Conservation (phyloP, 1,140 invertebrate genomes). For the Samia ricini region DNA sequence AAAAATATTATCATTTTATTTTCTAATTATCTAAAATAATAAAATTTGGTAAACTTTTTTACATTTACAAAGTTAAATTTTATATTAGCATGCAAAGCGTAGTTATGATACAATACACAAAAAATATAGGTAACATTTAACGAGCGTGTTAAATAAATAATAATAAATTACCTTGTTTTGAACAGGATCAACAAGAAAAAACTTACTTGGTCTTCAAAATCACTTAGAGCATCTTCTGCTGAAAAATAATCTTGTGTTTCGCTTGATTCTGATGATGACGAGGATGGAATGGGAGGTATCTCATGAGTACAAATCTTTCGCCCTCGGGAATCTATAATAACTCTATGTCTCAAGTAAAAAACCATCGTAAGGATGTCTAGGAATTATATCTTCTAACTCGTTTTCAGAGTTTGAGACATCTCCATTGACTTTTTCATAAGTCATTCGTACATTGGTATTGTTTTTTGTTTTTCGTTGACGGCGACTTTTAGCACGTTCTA, state of each 20-base stretch:
- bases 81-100: slow-evolving; percentile 25
- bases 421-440: slow-evolving; percentile 37
- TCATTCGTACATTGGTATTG: background rate
- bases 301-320: slow-evolving; percentile 69
- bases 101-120: slow-evolving; percentile 7
- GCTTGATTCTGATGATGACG: slow-evolving; percentile 36
- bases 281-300: slow-evolving; percentile 49
- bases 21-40: no score
- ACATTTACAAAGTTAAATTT: background rate
- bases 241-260: slow-evolving; percentile 1
- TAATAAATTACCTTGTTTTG: slow-evolving; percentile 1
- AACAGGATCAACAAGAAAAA: slow-evolving; percentile 1
- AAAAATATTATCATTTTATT: background rate
- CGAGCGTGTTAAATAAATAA: background rate
- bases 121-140: background rate
- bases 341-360: slow-evolving; percentile 69
- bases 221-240: slow-evolving; percentile 20
- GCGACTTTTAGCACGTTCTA: slow-evolving; percentile 32
- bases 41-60: no score
- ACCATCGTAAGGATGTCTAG: slow-evolving; percentile 73
- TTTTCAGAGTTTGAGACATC: slow-evolving; percentile 40
- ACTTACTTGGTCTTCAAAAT: slow-evolving; percentile 55
- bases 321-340: slow-evolving; percentile 60
- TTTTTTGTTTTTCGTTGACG: slow-evolving; percentile 4
- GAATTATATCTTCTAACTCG: slow-evolving; percentile 58